Percentiles rank a stretch among this genome's conserved stretches.
Evolutionary conservation across 2,888 invertebrate species (phyloP).

Genomic region (Adineta ricciae): DNA sequence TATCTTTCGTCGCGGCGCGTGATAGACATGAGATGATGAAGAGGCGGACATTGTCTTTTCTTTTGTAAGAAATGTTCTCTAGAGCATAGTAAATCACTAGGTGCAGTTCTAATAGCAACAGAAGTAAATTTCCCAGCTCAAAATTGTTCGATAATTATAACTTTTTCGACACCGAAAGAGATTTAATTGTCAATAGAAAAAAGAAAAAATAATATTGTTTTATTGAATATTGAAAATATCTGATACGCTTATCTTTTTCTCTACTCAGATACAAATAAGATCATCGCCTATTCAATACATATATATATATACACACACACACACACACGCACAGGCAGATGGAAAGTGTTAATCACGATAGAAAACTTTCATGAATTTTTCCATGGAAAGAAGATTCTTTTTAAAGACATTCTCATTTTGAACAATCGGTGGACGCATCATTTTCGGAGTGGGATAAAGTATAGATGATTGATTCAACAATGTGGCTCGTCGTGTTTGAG

Average conservation of each 20-base stretch:
- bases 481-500: not conserved
- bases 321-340: not conserved
- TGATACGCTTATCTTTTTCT: not conserved
- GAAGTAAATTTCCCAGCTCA: too few species aligned
- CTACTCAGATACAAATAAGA: not conserved
- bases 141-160: too few species aligned
- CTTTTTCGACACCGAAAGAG: too few species aligned
- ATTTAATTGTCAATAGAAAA: not conserved
- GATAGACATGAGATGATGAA: not conserved
- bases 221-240: not conserved
- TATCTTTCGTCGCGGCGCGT: not conserved
- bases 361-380: not conserved
- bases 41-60: not conserved
- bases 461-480: conserved; percentile 3
- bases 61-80: too few species aligned
- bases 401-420: not conserved
- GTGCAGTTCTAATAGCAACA: too few species aligned
- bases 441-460: not conserved
- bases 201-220: not conserved
- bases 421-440: not conserved
- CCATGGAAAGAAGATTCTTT: not conserved
- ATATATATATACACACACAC: not conserved
- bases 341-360: not conserved
- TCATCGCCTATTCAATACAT: not conserved
- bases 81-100: too few species aligned